Evolutionary conservation across 2,888 invertebrate species (phyloP).

Genomic region (Alitta virens): DNA sequence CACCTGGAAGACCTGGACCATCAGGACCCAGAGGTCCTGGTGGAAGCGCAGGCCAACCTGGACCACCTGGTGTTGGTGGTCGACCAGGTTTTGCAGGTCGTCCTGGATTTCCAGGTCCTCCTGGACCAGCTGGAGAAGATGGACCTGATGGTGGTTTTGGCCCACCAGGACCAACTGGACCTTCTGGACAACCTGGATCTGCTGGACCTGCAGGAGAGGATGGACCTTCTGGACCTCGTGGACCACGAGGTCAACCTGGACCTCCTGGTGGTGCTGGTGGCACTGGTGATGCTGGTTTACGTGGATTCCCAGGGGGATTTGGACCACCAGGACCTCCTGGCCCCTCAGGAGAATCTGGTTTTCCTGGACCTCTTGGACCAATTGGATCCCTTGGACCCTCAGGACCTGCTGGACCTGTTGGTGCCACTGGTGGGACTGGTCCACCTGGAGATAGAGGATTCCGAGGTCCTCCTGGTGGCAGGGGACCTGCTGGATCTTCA

Average conservation of each 20-base stretch:
- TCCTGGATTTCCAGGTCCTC: constrained; percentile 14
- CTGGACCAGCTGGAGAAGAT: constrained; percentile 11
- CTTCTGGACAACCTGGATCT: constrained; percentile 21
- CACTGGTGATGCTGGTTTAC: background rate
- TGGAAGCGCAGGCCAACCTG: background rate
- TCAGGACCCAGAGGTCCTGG: background rate
- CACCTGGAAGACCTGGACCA: constrained; percentile 13
- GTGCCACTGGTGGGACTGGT: background rate
- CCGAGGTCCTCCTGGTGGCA: constrained; percentile 20
- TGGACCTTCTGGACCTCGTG: constrained; percentile 24
- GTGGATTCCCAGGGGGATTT: background rate
- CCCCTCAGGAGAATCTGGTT: constrained; percentile 7
- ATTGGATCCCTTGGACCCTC: constrained; percentile 14
- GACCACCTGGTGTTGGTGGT: constrained; percentile 9
- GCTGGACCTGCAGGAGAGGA: constrained; percentile 22
- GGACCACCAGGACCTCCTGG: background rate
- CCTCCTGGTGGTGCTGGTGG: constrained; percentile 14
- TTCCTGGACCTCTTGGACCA: constrained; percentile 14
- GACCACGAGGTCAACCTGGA: constrained; percentile 1
- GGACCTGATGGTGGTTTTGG: constrained; percentile 19
- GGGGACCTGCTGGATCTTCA: constrained; percentile 8
- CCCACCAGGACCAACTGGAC: constrained; percentile 14
- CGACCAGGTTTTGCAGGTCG: constrained; percentile 20
- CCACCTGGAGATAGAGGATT: constrained; percentile 15
- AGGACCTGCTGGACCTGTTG: constrained; percentile 20